A percentile compares a stretch with the other conserved stretches of the same genome.
Evolutionary conservation across 2,113 vertebrate species (phyloP).

Genomic region (Candoia aspera): DNA sequence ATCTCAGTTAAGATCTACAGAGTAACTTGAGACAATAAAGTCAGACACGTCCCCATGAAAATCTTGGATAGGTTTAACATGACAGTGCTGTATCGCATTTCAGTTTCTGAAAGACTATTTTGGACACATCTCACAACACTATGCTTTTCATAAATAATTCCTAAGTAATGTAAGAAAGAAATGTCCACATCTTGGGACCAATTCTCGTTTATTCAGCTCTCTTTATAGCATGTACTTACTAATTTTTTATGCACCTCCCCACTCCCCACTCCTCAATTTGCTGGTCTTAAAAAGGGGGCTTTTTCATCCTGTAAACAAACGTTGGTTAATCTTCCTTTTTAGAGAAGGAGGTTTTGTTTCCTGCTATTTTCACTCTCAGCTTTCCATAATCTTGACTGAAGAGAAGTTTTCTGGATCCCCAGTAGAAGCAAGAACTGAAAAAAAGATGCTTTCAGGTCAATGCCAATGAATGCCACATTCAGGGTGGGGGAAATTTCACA

Average conservation of each 20-base stretch:
- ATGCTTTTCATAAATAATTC: background rate
- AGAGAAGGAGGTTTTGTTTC: background rate
- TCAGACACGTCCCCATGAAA: background rate
- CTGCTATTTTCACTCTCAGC: background rate
- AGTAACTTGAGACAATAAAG: background rate
- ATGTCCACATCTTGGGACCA: background rate
- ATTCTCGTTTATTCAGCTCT: background rate
- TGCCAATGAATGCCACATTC: background rate
- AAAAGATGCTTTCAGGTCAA: background rate
- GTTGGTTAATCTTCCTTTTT: background rate
- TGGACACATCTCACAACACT: background rate
- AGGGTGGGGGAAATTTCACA: background rate
- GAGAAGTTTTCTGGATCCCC: background rate
- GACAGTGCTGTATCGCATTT: background rate
- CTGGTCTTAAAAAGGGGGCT: background rate
- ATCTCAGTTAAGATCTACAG: background rate
- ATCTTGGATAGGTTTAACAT: background rate
- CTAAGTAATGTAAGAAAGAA: background rate
- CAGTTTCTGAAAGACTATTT: background rate
- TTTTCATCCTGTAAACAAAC: background rate
- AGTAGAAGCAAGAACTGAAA: background rate
- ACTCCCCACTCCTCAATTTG: background rate
- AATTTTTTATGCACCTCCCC: background rate
- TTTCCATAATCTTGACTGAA: background rate
- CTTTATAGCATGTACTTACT: background rate